Evolutionary conservation across 2,113 vertebrate species (phyloP), one percentile per base, ranked within the genome.

Genomic region (Coracopsis vasa): DNA sequence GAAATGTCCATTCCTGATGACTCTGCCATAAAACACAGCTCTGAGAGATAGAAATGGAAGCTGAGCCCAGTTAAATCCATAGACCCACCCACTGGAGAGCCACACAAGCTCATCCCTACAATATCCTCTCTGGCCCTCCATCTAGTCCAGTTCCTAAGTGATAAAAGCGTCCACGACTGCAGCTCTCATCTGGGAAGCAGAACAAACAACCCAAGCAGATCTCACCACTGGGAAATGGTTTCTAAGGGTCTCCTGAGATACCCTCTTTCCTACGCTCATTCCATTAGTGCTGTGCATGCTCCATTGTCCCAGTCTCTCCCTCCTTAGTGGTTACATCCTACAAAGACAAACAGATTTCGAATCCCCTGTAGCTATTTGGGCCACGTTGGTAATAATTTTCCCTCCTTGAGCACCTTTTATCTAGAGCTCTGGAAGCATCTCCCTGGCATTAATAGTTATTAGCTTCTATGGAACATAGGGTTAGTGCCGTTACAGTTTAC

Each of bases 391-490:
- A 86, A 96, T 86, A 58, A 93, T 93, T 95, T 90, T 96, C 95
- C 90, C 94, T 96, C 95, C 96, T 96, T 95, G 85, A 96, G 92
- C 94, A 96, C 95, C 96, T 96, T 95, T 94, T 95, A 94, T 94
- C 94, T 96, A 94, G 85, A 96, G 96, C 88, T 95, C 96, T 93
- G 92, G 90, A 94, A 96, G 94, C 96, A 92, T 96, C 90, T 97
- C 92, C 79, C 90, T 64, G 82, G 92, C 78, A 81, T 95, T 80
- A 83, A 80, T 15, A 66, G 75, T 70, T 75, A 95, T 64, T 77
- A 93, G 92, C 86, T 90, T 41, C 77, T 74, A 11, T 0, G 29
- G 53, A 29, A 44, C 1, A 11, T 3, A 35, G 85, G 74, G 74
- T 80, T 77, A 90, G 82, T 64, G 35, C 44, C 0, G 6, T 19